Base-by-base conservation (phyloP, 2,888 invertebrate species). In the Ornithoptera priamus region DNA sequence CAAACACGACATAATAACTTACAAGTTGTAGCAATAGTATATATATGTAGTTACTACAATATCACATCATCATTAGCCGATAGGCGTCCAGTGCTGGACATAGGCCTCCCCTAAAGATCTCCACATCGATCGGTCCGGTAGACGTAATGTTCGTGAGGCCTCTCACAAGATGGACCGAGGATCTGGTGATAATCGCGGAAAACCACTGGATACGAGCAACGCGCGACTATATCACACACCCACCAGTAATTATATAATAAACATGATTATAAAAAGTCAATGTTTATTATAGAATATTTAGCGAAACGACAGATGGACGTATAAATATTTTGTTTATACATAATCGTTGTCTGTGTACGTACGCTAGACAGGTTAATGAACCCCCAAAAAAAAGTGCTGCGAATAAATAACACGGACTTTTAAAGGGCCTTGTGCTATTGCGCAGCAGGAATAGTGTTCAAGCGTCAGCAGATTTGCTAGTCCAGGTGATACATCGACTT, bases 291-390 rank as follows among this genome's bases (percentile, higher is more conserved):
- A 12, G n/a, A 24, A 58, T 30, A 39, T 7, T 30, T 7, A 12
- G 22, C 8, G 5, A 59, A 61, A 39, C 30, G 10, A 39, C 39
- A 62, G 57, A 67, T 39, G 42, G 39, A 67, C 39, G 61, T 53
- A 57, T 39, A 30, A 57, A 24, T 24, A 18, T 15, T 53, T 62
- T 62, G 42, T 12, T 24, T 62, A 62, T 67, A 18, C 46, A 57
- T 67, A 62, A 42, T 61, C 59, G 53, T 61, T 61, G 59, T 65
- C 18, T 50, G 30, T 84, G 82, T 83, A 81, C 76, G 84, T 85
- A 77, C 81, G 84, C 77, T 77, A 72, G 79, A 69, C 77, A 75
- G 85, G 87, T 75, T 85, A 84, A 84, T 84, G 87, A 88, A 83
- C 85, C 74, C 78, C 67, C 73, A 74, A 77, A 77, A 83, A 82